Base-by-base conservation (phyloP, 2,888 invertebrate species). In the Philereme transversata region DNA sequence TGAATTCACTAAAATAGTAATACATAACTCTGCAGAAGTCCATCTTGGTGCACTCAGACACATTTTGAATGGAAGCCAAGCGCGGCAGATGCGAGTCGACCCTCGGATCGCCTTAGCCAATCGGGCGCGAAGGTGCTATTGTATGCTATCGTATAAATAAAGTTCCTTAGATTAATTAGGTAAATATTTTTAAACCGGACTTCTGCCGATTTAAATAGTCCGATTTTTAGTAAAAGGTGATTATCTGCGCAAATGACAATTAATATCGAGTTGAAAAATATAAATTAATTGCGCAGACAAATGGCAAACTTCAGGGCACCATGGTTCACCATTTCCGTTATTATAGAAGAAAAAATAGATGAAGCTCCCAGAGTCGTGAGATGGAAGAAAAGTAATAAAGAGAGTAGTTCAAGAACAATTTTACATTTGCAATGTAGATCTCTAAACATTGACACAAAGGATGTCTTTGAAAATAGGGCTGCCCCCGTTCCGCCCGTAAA, bases 41-140 rank as follows among this genome's bases (percentile, higher is more conserved):
- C 51, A 57, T 69, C 67, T 62, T 55, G 67, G 69, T 51, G 68
- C 69, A 64, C 62, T 62, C 68, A 67, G 22, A 71, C 66, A 73
- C 75, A 78, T 84, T 81, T 88, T 88, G 86, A 88, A 86, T 86
- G 68, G 74, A 78, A 81, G 84, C 86, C 84, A 87, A 87, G 75
- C 78, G 77, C 72, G 75, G 78, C 85, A 85, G 84, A 86, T 86
- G 83, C 74, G 67, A 71, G 72, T 70, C 83, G 88, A 85, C 88
- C 88, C 89, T 85, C 86, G 76, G 76, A 82, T 83, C 76, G 82
- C 78, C 79, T 75, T 74, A 81, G 78, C 81, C 86, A 84, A 85
- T 89, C 86, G 87, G 77, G 82, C 88, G 80, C 83, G 86, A 89
- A 89, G 87, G 86, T 83, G 81, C 81, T 67, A 65, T 65, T 65